Evolutionary conservation across 2,113 vertebrate genomes (phyloP).

Genomic region (Percina caprodes): DNA sequence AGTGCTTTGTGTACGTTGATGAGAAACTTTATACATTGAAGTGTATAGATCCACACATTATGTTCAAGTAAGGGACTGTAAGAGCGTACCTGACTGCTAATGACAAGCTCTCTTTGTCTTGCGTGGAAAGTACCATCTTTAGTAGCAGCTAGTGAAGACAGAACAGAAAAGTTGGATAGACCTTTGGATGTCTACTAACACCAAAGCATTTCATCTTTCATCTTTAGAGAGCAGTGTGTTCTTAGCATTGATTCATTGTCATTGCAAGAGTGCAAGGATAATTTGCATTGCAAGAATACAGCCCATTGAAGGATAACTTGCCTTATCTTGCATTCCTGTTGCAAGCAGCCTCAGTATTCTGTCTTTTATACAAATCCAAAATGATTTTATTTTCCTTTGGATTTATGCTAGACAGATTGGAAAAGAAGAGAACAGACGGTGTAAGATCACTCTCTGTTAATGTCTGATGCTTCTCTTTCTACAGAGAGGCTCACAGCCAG

Average conservation of each 20-base stretch:
- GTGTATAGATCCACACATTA: slow-evolving; percentile 25
- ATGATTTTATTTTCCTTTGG: background rate
- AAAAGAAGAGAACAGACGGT: background rate
- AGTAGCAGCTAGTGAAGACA: background rate
- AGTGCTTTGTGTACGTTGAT: slow-evolving; percentile 28
- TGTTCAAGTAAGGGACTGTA: slow-evolving; percentile 15
- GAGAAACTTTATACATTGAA: slow-evolving; percentile 44
- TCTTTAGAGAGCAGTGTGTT: background rate
- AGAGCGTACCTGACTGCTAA: slow-evolving; percentile 27
- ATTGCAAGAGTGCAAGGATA: background rate
- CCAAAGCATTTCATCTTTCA: background rate
- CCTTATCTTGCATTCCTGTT: background rate
- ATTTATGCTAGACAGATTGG: background rate
- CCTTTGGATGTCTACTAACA: background rate
- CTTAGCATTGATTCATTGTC: background rate
- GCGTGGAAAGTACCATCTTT: background rate
- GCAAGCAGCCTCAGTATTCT: background rate
- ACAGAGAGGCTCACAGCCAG: slow-evolving; percentile 97
- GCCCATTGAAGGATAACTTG: background rate
- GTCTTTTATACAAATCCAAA: background rate
- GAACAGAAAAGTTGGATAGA: background rate
- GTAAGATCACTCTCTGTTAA: background rate
- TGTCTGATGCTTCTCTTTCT: background rate
- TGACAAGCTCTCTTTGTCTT: slow-evolving; percentile 3
- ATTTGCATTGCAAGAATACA: background rate